Evolutionary conservation across 2,113 vertebrate species (phyloP), one percentile per base, ranked within the genome.

Genomic region (Saimiri boliviensis): DNA sequence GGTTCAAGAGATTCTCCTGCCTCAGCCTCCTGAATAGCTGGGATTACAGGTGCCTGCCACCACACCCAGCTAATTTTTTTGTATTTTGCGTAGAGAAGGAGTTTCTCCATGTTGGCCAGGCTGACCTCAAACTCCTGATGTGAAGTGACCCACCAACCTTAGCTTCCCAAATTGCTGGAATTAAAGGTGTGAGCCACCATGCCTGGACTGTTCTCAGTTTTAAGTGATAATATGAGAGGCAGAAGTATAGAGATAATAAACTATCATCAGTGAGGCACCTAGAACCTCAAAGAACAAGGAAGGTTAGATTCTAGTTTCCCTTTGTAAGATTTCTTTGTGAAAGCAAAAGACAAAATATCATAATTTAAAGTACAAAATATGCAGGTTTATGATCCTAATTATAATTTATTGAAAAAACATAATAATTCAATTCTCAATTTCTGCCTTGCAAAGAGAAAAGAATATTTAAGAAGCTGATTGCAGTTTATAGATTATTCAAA

Each of bases 311-410:
- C 3, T 40, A 49, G 4, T 56, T 92, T 85, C 56, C 52, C 17
- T 82, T 87, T 74, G 3, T 86, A 23, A 76, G 25, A 85, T 63
- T 86, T 88, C 10, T 47, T 83, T 86, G 63, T 91, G 40, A 80
- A 54, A 52, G 71, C 5, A 84, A 89, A 91, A 70, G 45, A 68
- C 30, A 66, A 85, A 93, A 73, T 49, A 58, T 63, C 49, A 63
- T 13, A 96, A 79, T 95, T 58, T 54, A 87, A 92, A 89, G 45
- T 56, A 47, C 5, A 80, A 89, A 93, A 81, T 70, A 73, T 21
- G 5, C 7, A 93, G 20, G 13, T 14, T 40, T 66, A 32, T 74
- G 19, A 79, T 17, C 3, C 40, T 60, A 86, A 73, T 20, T 83
- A 58, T 1, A 74, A 68, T 66, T 71, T 79, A 82, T 14, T 80